These are phyloP conservation scores for Poecilia picta DNA, from an alignment of 2,797 vertebrate species.

Conservation along the genomic window DNA sequence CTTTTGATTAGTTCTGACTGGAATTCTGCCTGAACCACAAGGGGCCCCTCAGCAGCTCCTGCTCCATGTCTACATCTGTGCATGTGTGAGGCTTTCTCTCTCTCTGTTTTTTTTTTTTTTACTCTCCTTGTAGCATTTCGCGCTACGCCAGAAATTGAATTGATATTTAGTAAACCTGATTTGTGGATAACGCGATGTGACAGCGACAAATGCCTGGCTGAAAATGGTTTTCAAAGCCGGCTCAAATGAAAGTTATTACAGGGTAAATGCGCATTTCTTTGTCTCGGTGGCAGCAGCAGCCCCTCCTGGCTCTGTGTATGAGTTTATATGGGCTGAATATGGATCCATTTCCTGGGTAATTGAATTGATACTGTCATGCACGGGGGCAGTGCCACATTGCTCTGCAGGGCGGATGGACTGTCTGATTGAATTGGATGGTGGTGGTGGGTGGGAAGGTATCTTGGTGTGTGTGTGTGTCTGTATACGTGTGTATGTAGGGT, in stretches of 20 bases:
- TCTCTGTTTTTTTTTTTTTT: background rate
- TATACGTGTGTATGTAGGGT: constrained; percentile 40
- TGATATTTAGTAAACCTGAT: constrained; percentile 99
- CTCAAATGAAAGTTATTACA: constrained; percentile 99
- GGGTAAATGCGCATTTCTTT: constrained; percentile 96
- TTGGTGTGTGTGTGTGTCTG: constrained; percentile 30
- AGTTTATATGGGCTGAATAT: constrained; percentile 89
- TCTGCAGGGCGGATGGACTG: constrained; percentile 89
- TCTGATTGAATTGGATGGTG: constrained; percentile 91
- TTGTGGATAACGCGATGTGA: constrained; percentile 99
- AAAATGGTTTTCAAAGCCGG: constrained; percentile 97
- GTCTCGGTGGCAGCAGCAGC: constrained; percentile 81
- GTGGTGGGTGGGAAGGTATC: constrained; percentile 72
- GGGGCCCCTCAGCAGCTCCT: constrained; percentile 88
- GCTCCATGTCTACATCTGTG: constrained; percentile 29
- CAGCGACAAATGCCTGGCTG: constrained; percentile 98
- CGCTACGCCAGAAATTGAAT: constrained; percentile 95
- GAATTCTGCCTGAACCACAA: constrained; percentile 94
- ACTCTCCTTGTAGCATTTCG: constrained; percentile 69
- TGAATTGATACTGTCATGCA: constrained; percentile 98
- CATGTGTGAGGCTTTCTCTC: background rate
- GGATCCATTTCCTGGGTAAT: constrained; percentile 94
- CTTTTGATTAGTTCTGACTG: constrained; percentile 98
- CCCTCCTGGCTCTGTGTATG: constrained; percentile 70
- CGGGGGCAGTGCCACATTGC: constrained; percentile 87